Conservation (phyloP, 2,888 invertebrate species). For the Meloe dianella region DNA sequence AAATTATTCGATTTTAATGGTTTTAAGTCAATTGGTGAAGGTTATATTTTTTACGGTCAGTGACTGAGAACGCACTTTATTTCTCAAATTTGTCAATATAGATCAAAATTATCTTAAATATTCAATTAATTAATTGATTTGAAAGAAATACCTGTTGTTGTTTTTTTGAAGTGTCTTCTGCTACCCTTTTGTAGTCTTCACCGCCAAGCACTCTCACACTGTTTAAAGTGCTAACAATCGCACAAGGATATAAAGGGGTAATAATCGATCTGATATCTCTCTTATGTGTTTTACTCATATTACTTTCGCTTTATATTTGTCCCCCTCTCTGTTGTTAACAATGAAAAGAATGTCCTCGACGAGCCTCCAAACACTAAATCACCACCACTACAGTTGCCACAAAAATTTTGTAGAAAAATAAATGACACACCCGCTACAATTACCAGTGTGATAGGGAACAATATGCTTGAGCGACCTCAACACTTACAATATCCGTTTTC, state of each 20-base stretch:
- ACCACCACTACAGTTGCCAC: background rate
- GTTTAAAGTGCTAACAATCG: background rate
- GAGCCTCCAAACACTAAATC: constrained; percentile 31
- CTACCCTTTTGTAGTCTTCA: too few relatives aligned
- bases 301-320: constrained; percentile 38
- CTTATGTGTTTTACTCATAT: background rate
- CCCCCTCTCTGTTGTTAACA: constrained; percentile 29
- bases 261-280: background rate
- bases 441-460: constrained; percentile 1
- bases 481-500: constrained; percentile 23
- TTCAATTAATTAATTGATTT: background rate
- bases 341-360: constrained; percentile 34
- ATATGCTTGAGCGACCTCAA: constrained; percentile 17
- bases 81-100: background rate
- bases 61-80: background rate
- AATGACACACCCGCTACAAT: constrained; percentile 21
- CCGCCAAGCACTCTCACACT: background rate
- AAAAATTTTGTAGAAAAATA: background rate
- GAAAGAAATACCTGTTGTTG: background rate
- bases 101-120: too few relatives aligned
- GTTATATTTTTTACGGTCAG: background rate
- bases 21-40: background rate
- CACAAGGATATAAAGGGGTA: background rate
- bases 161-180: background rate
- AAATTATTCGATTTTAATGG: too few relatives aligned